Percentiles rank a stretch among this genome's conserved stretches.
These are phyloP conservation scores for Drosophila koepferae DNA, from an alignment of 2,888 invertebrate species.

Conservation along the genomic window DNA sequence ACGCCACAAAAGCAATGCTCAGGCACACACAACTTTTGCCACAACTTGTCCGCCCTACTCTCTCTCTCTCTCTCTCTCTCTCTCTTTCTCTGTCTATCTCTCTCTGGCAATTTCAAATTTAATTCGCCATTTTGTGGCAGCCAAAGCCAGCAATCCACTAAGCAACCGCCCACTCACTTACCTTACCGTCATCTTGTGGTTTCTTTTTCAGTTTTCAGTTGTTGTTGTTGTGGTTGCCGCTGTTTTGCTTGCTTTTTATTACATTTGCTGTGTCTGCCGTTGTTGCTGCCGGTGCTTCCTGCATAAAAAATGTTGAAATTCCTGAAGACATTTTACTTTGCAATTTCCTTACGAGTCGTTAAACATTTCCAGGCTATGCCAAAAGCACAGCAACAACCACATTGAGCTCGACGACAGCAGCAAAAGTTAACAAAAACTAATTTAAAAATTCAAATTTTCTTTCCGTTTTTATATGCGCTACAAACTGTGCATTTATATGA, in stretches of 20 bases:
- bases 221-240: constrained; percentile 16
- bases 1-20: constrained; percentile 52
- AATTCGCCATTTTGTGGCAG: constrained; percentile 75
- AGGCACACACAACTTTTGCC: constrained; percentile 70
- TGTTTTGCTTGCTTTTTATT: constrained; percentile 67
- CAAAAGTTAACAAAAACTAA: constrained; percentile 85
- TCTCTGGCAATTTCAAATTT: constrained; percentile 75
- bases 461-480: constrained; percentile 77
- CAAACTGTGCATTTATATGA: constrained; percentile 79
- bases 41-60: constrained; percentile 72
- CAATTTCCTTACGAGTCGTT: constrained; percentile 84
- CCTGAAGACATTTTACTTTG: constrained; percentile 81
- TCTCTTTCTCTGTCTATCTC: constrained; percentile 37
- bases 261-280: constrained; percentile 49
- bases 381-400: constrained; percentile 34
- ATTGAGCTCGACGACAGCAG: constrained; percentile 50
- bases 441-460: constrained; percentile 85
- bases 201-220: constrained; percentile 38
- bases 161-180: constrained; percentile 30
- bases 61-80: constrained; percentile 40
- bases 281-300: constrained; percentile 52
- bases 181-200: constrained; percentile 71
- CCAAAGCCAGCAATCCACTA: constrained; percentile 42
- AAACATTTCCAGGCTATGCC: constrained; percentile 81
- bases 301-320: constrained; percentile 75